Conservation (phyloP, 2,113 vertebrate species). For the Peucedramus taeniatus region DNA sequence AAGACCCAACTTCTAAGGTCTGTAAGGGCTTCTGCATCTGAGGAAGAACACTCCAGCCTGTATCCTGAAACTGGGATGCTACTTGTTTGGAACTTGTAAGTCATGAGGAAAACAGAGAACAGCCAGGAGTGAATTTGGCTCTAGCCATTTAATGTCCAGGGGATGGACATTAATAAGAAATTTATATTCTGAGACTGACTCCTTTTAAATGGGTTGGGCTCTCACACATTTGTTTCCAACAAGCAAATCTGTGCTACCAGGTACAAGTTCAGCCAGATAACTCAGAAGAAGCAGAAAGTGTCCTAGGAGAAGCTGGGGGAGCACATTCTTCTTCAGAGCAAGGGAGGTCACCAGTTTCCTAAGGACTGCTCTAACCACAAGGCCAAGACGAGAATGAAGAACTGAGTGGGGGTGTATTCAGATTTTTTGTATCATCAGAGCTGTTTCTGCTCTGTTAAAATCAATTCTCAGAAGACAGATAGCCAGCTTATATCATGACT, state of each 20-base stretch:
- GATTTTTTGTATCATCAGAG: background rate
- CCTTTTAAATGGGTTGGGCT: background rate
- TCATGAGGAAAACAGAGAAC: background rate
- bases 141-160: rapidly evolving
- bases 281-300: background rate
- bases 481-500: background rate
- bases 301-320: background rate
- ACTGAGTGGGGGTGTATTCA: rapidly evolving
- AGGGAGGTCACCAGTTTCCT: background rate
- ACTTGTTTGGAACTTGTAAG: background rate
- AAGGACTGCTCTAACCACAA: background rate
- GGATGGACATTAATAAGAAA: background rate
- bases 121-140: background rate
- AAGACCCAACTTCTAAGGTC: background rate
- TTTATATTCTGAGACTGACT: background rate
- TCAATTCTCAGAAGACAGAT: background rate
- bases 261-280: background rate
- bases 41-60: background rate
- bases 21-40: background rate
- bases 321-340: background rate
- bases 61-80: background rate
- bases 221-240: background rate
- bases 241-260: background rate
- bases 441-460: background rate
- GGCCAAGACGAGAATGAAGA: background rate